Evolutionary conservation across 2,888 invertebrate species (phyloP), one percentile per base, ranked within the genome.

Genomic region (Pachymerium ferrugineum): DNA sequence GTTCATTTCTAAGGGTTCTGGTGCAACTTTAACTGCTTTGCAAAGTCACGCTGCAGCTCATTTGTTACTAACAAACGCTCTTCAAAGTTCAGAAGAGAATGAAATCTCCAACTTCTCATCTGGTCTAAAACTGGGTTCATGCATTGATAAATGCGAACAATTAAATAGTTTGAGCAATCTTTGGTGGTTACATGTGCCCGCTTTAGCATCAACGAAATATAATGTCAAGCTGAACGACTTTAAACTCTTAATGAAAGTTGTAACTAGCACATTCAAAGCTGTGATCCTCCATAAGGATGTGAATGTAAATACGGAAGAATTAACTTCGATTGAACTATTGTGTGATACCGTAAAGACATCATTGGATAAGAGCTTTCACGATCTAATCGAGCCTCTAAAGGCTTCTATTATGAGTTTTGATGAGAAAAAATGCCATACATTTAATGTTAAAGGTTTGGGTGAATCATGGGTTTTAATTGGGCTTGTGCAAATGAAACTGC

Each of bases 401-500:
- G 31, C 16, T 33, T 28, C 6, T 5, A n/a, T 69, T 0, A 19
- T 16, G 12, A 33, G 30, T 69, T 22, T 33, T 69, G 19, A 69
- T n/a, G 8, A 31, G 19, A 22, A 16, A 12, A 22, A 69, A 30
- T 16, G 6, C 2, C 19, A 69, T n/a, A n/a, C n/a, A 28, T 25
- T 62, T 1, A n/a, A 62, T 25, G 2, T 62, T 22, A 62, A 62
- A 69, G 30, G 38, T 5, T 19, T 73, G 12, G 74, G 75, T 8
- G 72, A 74, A 22, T 70, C 74, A 31, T 81, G 79, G 74, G 77
- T 84, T 69, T 78, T 85, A 22, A 82, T 87, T 3, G 88, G 88
- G 77, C 81, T 86, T 22, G 77, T 88, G 0, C 86, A 88, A 78
- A 80, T 87, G 0, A 83, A 85, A 77, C 80, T 90, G 3, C 72